Base-by-base conservation (phyloP, 1,140 invertebrate species). In the Drosophila dunni region DNA sequence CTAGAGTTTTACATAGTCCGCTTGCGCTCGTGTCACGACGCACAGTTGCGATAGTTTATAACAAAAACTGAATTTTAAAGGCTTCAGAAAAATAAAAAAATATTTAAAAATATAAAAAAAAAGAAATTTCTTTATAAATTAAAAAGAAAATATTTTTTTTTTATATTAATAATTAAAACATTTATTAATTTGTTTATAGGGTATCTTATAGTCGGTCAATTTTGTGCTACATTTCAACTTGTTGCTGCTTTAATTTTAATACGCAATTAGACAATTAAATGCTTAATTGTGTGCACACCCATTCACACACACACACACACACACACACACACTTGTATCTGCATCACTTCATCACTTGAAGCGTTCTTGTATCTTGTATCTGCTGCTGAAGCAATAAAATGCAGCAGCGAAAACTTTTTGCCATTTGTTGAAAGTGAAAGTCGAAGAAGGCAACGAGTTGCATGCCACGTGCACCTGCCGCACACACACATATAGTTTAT, bases 391-490 rank as follows among this genome's bases (percentile, higher is more conserved):
- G 67, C 67, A 75, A 65, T 71, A 71, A 70, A 75, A 70, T 70
- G 67, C 73, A 75, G 60, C 45, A 71, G 60, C 45, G 73, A 48
- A 75, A 75, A 75, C 38, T 71, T 75, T 72, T 70, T 64, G 66
- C 67, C 67, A 58, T 75, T 75, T 65, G 73, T 33, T 64, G 67
- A 75, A 75, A 75, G 73, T 44, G 61, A 75, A 75, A 75, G 73
- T 65, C 40, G 33, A 75, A 62, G 57, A 17, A 63, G 34, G 46
- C 56, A 40, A 29, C 66, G 44, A 57, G 40, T 53, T 24, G 53
- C 62, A 58, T 45, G 36, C 57, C n/a, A 70, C 66, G 66, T 57
- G 57, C 66, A 75, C 66, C 72, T 75, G 72, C 72, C 53, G 63
- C 50, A 48, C 45, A 46, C 40, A 63, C 44, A 73, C 3, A 34